A percentile compares a stretch with the other conserved stretches of the same genome.
These are phyloP conservation scores for Bombus fervidus DNA, from an alignment of 1,140 invertebrate species.

Conservation along the genomic window DNA sequence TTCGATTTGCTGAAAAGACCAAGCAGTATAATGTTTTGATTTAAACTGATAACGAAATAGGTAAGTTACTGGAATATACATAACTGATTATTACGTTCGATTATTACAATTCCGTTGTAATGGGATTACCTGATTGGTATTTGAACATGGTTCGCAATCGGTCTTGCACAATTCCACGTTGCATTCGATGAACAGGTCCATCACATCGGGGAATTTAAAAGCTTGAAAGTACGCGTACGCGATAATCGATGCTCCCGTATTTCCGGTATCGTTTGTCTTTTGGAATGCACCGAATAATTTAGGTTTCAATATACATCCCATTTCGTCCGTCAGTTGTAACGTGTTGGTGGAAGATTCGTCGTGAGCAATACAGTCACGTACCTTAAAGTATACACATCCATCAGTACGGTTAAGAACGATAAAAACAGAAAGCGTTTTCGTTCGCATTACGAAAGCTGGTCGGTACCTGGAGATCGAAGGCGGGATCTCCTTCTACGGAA, in stretches of 20 bases:
- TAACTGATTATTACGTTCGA: background rate
- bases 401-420: background rate
- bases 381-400: conserved; percentile 67
- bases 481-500: conserved; percentile 90
- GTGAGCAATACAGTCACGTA: conserved; percentile 89
- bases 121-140: conserved; percentile 83
- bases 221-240: conserved; percentile 92
- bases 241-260: conserved; percentile 89
- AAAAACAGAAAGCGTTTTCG: background rate
- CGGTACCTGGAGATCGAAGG: conserved; percentile 88
- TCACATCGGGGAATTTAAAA: conserved; percentile 94
- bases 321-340: conserved; percentile 88
- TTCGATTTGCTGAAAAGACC: conserved; percentile 82
- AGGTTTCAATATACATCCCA: conserved; percentile 91
- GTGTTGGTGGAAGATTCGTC: conserved; percentile 86
- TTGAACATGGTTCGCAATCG: conserved; percentile 89
- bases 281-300: conserved; percentile 93
- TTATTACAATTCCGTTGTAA: background rate
- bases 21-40: background rate
- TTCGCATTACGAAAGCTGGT: conserved; percentile 2
- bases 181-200: conserved; percentile 93
- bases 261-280: conserved; percentile 89
- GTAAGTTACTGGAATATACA: too few species aligned
- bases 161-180: conserved; percentile 93
- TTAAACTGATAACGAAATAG: background rate